These are phyloP conservation scores for Aporrectodea caliginosa DNA, from an alignment of 1,140 invertebrate species.

Conservation along the genomic window DNA sequence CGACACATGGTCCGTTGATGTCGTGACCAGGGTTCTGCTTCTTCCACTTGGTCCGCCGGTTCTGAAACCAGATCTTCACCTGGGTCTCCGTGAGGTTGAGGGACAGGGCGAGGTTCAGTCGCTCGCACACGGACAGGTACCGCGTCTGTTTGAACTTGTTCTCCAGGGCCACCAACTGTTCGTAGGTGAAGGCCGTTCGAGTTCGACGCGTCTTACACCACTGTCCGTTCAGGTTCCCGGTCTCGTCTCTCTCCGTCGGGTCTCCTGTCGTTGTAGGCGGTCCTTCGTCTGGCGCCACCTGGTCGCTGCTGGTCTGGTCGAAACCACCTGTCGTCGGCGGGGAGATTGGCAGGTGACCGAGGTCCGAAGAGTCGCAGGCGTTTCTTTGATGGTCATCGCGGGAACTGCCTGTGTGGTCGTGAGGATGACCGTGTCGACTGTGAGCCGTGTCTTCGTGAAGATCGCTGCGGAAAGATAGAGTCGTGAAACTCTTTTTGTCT, in stretches of 20 bases:
- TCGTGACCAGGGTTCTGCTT: conserved; percentile 98
- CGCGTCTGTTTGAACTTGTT: conserved; percentile 99
- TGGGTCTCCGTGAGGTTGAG: conserved; percentile 96
- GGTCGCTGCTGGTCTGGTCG: too few species aligned
- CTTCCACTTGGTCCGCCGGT: conserved; percentile 98
- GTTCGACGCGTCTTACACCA: conserved; percentile 71
- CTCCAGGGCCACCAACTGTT: conserved; percentile 90
- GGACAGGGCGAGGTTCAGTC: conserved; percentile 89
- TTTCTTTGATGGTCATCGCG: too few species aligned
- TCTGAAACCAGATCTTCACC: conserved; percentile 73
- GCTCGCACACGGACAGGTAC: conserved; percentile 95
- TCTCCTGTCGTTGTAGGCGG: not conserved
- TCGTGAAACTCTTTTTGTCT: too few species aligned
- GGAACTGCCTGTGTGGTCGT: too few species aligned
- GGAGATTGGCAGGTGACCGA: too few species aligned
- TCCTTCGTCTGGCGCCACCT: not conserved
- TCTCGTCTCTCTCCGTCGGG: not conserved
- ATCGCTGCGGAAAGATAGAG: too few species aligned
- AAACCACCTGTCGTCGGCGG: too few species aligned
- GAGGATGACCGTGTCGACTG: too few species aligned
- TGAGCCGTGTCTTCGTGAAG: too few species aligned
- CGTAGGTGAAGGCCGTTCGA: conserved; percentile 92
- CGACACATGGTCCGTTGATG: conserved; percentile 58
- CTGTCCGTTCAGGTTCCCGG: not conserved
- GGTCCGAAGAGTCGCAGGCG: too few species aligned